A percentile compares a stretch with the other conserved stretches of the same genome.
Conservation (phyloP, 2,797 vertebrate genomes). For the Alectoris magna region DNA sequence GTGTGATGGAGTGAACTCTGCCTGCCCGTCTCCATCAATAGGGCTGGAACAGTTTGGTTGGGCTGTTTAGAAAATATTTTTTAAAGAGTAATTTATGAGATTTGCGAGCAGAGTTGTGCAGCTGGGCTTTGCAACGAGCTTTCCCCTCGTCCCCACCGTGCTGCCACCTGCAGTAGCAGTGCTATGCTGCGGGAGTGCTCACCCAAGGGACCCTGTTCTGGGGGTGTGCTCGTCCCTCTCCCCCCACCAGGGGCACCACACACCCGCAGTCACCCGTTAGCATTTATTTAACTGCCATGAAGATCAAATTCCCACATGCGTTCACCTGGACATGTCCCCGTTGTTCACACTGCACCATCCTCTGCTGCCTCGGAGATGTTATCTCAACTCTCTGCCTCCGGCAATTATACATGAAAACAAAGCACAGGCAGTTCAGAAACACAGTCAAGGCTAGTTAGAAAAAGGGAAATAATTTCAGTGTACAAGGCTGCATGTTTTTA, state of each 20-base stretch:
- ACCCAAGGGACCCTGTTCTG: background rate
- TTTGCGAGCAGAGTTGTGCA: background rate
- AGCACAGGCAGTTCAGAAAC: background rate
- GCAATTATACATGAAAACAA: background rate
- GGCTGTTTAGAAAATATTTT: background rate
- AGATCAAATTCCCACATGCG: background rate
- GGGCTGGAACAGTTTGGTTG: rapidly evolving
- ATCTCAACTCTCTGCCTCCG: background rate
- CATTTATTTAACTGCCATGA: background rate
- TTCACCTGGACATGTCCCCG: background rate
- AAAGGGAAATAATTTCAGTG: background rate
- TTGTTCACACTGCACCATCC: background rate
- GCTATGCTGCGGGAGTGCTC: background rate
- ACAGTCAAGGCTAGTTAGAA: constrained; percentile 17
- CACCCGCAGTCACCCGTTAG: background rate
- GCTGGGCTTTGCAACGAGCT: background rate
- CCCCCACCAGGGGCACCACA: background rate
- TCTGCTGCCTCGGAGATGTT: background rate
- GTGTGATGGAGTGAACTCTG: background rate
- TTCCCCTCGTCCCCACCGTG: background rate
- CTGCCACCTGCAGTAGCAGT: background rate
- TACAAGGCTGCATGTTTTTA: background rate
- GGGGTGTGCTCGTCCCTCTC: background rate
- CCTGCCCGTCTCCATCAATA: rapidly evolving
- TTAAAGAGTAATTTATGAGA: background rate